Evolutionary conservation across 1,140 invertebrate genomes (phyloP).

Genomic region (Heliconius himera): DNA sequence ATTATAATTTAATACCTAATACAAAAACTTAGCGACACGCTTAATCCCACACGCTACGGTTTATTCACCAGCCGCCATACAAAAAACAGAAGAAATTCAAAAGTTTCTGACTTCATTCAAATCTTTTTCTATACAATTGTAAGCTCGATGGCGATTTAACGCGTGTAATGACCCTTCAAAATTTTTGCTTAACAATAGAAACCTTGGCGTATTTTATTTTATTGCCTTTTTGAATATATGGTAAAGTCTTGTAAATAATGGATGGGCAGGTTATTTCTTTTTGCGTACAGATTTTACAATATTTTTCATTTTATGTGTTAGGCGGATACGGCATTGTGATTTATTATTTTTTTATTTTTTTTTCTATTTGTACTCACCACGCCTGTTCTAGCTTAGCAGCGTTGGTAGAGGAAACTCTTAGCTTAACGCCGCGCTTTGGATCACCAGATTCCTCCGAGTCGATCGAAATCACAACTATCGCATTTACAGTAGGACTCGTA

Average conservation of each 20-base stretch:
- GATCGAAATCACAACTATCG: too few species aligned
- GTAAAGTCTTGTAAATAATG: not conserved
- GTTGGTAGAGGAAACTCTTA: not conserved
- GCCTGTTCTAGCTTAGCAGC: too few species aligned
- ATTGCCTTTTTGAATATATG: conserved; percentile 18
- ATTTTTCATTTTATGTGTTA: not conserved
- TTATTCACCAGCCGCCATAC: not conserved
- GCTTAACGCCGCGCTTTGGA: too few species aligned
- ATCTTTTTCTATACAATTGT: not conserved
- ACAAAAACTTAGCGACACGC: not conserved
- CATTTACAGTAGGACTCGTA: too few species aligned
- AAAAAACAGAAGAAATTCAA: conserved; percentile 6
- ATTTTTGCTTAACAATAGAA: not conserved
- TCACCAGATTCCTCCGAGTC: too few species aligned
- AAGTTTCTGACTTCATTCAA: not conserved
- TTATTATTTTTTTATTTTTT: not conserved
- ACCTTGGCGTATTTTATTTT: not conserved
- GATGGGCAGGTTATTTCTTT: not conserved
- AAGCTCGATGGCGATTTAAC: conserved; percentile 1
- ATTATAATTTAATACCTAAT: not conserved
- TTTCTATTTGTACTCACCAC: not conserved
- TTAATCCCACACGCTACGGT: not conserved
- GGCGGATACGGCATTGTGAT: not conserved
- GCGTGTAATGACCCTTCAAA: conserved; percentile 9
- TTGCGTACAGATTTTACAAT: not conserved